Evolutionary conservation across 2,797 vertebrate species (phyloP).

Genomic region (Phrynocephalus guinanensis): DNA sequence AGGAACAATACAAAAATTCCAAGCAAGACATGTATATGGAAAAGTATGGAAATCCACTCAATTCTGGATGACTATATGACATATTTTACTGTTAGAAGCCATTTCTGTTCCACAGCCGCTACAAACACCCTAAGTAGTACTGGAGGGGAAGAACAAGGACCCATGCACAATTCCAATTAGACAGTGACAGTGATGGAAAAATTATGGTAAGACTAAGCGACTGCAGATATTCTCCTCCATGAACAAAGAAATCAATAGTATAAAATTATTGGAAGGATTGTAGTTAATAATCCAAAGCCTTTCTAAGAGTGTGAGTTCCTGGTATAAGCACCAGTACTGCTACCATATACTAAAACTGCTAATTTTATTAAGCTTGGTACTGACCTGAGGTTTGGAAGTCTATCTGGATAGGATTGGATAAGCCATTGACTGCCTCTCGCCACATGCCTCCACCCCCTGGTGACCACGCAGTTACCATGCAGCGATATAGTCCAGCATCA

Average conservation of each 20-base stretch:
- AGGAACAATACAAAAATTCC: not conserved
- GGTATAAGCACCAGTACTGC: not conserved
- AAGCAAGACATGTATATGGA: not conserved
- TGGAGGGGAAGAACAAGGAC: not conserved
- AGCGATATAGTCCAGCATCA: constrained; percentile 90
- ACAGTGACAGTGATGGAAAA: not conserved
- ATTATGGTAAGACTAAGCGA: not conserved
- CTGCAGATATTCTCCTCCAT: no score
- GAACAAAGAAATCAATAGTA: no score
- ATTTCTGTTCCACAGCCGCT: not conserved
- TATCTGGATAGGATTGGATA: constrained; percentile 90
- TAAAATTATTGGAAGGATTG: constrained; percentile 14
- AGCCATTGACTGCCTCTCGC: constrained; percentile 82
- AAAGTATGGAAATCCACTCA: not conserved
- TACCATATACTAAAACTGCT: not conserved
- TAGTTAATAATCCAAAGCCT: not conserved
- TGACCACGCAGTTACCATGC: constrained; percentile 89
- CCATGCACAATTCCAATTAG: not conserved
- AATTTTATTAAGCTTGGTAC: constrained; percentile 27
- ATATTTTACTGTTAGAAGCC: not conserved
- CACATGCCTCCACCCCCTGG: constrained; percentile 83
- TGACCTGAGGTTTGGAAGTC: constrained; percentile 90
- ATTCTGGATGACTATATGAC: not conserved
- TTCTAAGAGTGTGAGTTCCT: not conserved
- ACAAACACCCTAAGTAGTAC: not conserved